Percentiles rank a stretch among this genome's conserved stretches.
phyloP scores from a whole-genome alignment of 2,113 vertebrate genomes.

The Amphiprion ocellaris region DNA sequence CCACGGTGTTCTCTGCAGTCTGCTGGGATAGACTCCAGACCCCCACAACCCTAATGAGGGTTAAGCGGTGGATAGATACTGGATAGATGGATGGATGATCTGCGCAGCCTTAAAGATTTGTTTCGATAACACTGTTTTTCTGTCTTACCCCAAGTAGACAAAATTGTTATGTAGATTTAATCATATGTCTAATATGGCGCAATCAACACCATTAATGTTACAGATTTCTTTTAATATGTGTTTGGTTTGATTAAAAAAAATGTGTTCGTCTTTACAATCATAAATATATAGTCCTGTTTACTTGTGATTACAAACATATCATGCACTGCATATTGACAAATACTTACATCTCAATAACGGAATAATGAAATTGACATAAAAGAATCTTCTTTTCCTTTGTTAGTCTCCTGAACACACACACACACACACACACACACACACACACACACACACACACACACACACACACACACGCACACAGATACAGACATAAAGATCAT shows the following conservation, averaged over 20 bases:
- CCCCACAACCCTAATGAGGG: no score
- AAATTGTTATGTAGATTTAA: no score
- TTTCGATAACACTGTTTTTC: no score
- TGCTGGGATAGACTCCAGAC: no score
- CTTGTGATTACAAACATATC: background rate
- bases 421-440: background rate
- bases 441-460: background rate
- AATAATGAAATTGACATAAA: background rate
- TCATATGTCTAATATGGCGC: no score
- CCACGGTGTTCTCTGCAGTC: no score
- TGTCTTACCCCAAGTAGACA: no score
- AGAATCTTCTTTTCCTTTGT: background rate
- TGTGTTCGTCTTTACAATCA: background rate
- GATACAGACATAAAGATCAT: constrained; percentile 8
- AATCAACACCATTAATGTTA: background rate
- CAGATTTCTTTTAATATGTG: background rate
- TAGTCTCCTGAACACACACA: background rate
- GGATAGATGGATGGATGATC: background rate
- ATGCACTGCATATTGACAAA: background rate
- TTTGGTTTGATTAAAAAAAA: background rate
- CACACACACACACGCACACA: background rate
- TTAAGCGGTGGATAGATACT: no score
- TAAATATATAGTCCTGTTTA: background rate
- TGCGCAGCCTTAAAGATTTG: background rate
- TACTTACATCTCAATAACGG: no score